Percentiles rank a stretch among this genome's conserved stretches.
Evolutionary conservation across 2,888 invertebrate genomes (phyloP).

Genomic region (Osmoderma eremita): DNA sequence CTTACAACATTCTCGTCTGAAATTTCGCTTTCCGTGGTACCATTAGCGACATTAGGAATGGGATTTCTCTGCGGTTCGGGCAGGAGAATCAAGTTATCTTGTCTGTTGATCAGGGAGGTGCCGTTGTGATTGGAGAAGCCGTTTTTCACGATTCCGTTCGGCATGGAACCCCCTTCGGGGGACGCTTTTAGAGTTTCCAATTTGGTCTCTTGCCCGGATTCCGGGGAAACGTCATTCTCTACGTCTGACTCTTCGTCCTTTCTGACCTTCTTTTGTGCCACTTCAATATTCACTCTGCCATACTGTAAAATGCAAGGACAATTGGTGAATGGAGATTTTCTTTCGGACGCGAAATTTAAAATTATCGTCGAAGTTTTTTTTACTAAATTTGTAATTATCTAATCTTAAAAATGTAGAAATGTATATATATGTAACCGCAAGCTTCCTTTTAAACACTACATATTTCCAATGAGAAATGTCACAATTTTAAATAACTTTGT

Average conservation of each 20-base stretch:
- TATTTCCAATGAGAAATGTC: too few species aligned
- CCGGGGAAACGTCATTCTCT: conserved; percentile 56
- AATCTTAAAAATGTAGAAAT: too few species aligned
- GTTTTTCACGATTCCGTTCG: conserved; percentile 47
- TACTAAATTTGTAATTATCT: too few species aligned
- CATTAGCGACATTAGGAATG: conserved; percentile 20
- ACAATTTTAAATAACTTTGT: too few species aligned
- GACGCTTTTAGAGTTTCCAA: conserved; percentile 14
- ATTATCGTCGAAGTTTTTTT: too few species aligned
- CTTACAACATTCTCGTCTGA: conserved; percentile 56
- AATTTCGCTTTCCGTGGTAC: conserved; percentile 35
- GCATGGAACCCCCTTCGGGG: not conserved
- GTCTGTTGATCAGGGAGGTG: conserved; percentile 77
- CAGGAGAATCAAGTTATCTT: conserved; percentile 78
- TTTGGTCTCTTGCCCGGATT: conserved; percentile 42
- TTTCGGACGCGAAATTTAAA: too few species aligned
- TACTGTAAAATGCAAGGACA: conserved; percentile 67
- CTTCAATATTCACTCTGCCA: conserved; percentile 84
- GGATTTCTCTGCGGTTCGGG: conserved; percentile 71
- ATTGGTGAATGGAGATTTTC: too few species aligned
- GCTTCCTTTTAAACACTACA: too few species aligned
- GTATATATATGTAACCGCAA: too few species aligned
- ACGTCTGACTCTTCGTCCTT: conserved; percentile 66
- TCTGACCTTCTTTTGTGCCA: conserved; percentile 68
- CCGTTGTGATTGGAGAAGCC: conserved; percentile 58